A percentile compares a stretch with the other conserved stretches of the same genome.
These are phyloP conservation scores for Heliocidaris erythrogramma DNA, from an alignment of 35 echinoderm and acorn worm species.

Conservation along the genomic window DNA sequence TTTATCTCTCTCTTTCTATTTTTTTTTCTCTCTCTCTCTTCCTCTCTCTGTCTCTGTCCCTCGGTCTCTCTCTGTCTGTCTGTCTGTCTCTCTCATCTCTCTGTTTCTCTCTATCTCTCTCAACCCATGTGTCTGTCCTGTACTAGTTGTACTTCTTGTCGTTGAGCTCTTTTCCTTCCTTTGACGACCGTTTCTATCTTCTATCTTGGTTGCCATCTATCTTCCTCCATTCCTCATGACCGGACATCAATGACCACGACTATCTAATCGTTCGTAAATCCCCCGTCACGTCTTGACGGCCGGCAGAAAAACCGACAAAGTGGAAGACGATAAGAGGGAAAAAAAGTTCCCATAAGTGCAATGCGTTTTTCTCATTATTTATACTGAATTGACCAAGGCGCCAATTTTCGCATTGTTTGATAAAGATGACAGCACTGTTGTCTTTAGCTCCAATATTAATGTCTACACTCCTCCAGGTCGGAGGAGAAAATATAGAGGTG, in stretches of 20 bases:
- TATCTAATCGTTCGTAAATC: constrained; percentile 4
- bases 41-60: too few species aligned
- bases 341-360: neutral
- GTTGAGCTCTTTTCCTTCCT: neutral
- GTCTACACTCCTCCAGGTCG: neutral
- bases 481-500: neutral
- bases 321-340: neutral
- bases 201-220: neutral
- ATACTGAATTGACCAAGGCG: neutral
- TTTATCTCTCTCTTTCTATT: neutral
- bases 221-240: neutral
- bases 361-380: constrained; percentile 6
- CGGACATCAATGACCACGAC: neutral
- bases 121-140: too few species aligned
- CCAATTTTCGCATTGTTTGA: neutral
- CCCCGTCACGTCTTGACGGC: neutral
- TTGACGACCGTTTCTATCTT: neutral
- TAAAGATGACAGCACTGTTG: neutral
- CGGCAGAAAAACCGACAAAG: neutral
- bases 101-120: too few species aligned
- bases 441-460: neutral
- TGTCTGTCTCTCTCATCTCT: neutral
- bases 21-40: too few species aligned
- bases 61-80: neutral
- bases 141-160: too few species aligned